Conservation (phyloP, 2,797 vertebrate genomes). For the Sebastes matsubarae region DNA sequence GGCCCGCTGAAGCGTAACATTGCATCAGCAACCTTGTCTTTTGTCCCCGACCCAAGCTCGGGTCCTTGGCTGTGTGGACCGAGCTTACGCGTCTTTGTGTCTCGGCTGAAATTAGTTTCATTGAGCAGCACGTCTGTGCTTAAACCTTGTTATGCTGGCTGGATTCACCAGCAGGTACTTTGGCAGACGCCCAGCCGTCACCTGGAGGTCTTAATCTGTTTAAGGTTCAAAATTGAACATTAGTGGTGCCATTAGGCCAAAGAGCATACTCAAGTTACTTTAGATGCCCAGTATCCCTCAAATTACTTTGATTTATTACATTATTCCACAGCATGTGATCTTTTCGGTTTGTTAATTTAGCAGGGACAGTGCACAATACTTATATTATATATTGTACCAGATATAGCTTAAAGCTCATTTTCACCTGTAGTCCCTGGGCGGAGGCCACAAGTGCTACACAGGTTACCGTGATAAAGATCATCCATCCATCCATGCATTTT, state of each 20-base stretch:
- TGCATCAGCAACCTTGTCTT: conserved; percentile 52
- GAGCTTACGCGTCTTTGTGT: conserved; percentile 6
- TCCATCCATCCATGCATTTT: no score
- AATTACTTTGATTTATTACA: no score
- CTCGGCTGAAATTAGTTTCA: conserved; percentile 27
- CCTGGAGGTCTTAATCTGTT: conserved; percentile 2
- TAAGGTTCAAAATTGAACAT: not conserved
- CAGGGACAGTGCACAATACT: no score
- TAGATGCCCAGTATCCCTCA: not conserved
- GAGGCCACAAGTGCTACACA: no score
- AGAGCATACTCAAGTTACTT: not conserved
- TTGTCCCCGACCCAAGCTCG: conserved; percentile 10
- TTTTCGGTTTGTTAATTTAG: no score
- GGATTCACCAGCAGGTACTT: not conserved
- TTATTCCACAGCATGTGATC: no score
- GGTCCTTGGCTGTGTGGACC: conserved; percentile 9
- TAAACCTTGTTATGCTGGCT: conserved; percentile 11
- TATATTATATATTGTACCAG: no score
- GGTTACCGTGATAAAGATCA: no score
- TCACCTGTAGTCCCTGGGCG: no score
- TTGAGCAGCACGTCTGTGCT: conserved; percentile 23
- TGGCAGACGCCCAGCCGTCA: not conserved
- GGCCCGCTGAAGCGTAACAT: conserved; percentile 59
- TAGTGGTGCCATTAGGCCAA: no score
- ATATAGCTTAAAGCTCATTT: no score